phyloP scores from a whole-genome alignment of 2,113 vertebrate genomes.

The Corydoras sp. region DNA sequence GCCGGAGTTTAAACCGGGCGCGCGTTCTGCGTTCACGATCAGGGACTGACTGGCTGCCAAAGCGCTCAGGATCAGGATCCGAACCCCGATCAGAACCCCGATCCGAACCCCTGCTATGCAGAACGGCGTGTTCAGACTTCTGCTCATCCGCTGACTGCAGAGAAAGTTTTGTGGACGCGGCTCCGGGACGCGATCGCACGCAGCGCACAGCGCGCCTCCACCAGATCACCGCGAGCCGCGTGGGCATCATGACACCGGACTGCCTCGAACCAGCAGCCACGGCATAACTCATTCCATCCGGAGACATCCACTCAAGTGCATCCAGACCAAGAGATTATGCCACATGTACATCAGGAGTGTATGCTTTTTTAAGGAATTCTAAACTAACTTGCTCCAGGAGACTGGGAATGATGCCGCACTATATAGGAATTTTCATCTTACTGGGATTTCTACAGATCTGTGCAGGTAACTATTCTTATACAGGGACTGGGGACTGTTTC shows the following conservation, averaged over 20 bases:
- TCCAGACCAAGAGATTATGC: slow-evolving; percentile 27
- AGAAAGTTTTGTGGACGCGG: too few relatives aligned
- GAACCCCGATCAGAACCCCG: too few relatives aligned
- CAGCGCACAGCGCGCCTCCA: too few relatives aligned
- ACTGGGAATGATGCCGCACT: slow-evolving; percentile 55
- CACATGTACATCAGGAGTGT: slow-evolving; percentile 13
- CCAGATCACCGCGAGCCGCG: too few relatives aligned
- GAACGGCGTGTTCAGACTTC: too few relatives aligned
- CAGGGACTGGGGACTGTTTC: neutral
- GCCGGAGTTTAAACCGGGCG: too few relatives aligned
- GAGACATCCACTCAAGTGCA: neutral
- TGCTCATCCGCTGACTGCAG: too few relatives aligned
- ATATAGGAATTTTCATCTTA: slow-evolving; percentile 53
- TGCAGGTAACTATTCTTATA: slow-evolving; percentile 53
- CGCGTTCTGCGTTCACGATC: too few relatives aligned
- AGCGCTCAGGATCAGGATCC: too few relatives aligned
- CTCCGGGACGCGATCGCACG: too few relatives aligned
- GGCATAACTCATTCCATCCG: neutral
- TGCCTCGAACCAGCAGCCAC: neutral
- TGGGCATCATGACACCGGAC: slow-evolving; percentile 10
- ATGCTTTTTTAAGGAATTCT: slow-evolving; percentile 47
- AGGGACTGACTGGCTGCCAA: too few relatives aligned
- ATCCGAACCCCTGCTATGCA: too few relatives aligned
- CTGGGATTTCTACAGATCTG: slow-evolving; percentile 54
- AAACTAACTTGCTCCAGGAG: slow-evolving; percentile 39